These are phyloP conservation scores for Clistopyga incitator DNA, from an alignment of 2,888 invertebrate genomes.

Conservation along the genomic window DNA sequence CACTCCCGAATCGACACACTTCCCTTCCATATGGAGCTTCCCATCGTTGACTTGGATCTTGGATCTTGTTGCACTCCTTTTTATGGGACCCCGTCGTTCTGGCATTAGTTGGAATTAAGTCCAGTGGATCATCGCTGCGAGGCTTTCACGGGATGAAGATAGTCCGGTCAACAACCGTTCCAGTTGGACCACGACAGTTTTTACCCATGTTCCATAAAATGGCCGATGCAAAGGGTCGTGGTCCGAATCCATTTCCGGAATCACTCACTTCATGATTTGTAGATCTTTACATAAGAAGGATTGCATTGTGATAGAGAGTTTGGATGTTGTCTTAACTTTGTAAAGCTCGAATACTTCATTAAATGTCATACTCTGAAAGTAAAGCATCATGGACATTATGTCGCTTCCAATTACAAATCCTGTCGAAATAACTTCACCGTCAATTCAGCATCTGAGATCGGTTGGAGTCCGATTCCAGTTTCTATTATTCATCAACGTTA, in stretches of 20 bases:
- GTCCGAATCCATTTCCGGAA: neutral
- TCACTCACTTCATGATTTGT: too few relatives aligned
- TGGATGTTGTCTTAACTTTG: too few relatives aligned
- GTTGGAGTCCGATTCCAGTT: too few relatives aligned
- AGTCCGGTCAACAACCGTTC: neutral
- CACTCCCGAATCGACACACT: neutral
- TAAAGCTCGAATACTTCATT: neutral
- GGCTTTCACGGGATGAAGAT: neutral
- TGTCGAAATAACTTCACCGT: neutral
- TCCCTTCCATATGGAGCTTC: constrained; percentile 1
- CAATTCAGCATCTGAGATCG: too few relatives aligned
- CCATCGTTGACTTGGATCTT: neutral
- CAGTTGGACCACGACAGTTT: too few relatives aligned
- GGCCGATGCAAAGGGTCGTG: neutral
- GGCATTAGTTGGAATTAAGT: constrained; percentile 11
- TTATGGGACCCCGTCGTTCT: neutral
- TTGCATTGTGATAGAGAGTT: too few relatives aligned
- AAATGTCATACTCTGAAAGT: neutral
- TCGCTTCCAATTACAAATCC: constrained; percentile 25
- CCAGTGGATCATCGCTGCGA: neutral
- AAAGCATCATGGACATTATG: neutral
- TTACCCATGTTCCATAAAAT: neutral
- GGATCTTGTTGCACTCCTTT: neutral
- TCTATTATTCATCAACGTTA: too few relatives aligned
- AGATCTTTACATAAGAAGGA: too few relatives aligned